Evolutionary conservation across 2,797 vertebrate species (phyloP).

Genomic region (Onychomys arenicola): DNA sequence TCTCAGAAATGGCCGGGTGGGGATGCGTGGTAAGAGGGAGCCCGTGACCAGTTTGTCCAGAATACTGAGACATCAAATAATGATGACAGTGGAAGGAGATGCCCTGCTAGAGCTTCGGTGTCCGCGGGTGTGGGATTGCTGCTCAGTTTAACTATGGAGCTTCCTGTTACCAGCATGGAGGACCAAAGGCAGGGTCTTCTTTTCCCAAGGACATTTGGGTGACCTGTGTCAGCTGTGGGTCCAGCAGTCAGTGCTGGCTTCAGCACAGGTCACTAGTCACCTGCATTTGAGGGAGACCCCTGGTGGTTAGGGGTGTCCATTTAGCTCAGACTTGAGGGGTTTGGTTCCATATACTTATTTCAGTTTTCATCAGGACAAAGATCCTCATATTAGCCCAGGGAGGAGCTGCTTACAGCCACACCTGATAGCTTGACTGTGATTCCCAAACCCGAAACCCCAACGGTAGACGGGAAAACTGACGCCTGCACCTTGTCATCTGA

Average conservation of each 20-base stretch:
- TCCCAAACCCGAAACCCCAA: too few species aligned
- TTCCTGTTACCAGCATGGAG: neutral
- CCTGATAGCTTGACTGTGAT: neutral
- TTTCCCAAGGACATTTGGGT: neutral
- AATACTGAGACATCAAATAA: neutral
- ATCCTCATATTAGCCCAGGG: neutral
- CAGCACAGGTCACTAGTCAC: neutral
- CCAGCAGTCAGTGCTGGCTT: neutral
- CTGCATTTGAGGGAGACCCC: neutral
- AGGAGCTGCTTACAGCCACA: neutral
- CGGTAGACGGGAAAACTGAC: neutral
- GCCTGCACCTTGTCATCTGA: neutral
- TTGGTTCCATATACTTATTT: neutral
- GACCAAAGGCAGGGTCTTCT: neutral
- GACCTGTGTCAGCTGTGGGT: neutral
- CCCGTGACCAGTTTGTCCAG: neutral
- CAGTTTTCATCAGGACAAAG: neutral
- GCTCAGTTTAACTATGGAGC: neutral
- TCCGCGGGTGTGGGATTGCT: neutral
- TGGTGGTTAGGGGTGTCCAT: neutral
- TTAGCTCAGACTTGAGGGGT: neutral
- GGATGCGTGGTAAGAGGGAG: neutral
- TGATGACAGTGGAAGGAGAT: neutral
- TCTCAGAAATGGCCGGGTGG: neutral
- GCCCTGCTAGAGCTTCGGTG: neutral